These are phyloP conservation scores for Hippocampus zosterae DNA, from an alignment of 2,113 vertebrate species.

Conservation along the genomic window DNA sequence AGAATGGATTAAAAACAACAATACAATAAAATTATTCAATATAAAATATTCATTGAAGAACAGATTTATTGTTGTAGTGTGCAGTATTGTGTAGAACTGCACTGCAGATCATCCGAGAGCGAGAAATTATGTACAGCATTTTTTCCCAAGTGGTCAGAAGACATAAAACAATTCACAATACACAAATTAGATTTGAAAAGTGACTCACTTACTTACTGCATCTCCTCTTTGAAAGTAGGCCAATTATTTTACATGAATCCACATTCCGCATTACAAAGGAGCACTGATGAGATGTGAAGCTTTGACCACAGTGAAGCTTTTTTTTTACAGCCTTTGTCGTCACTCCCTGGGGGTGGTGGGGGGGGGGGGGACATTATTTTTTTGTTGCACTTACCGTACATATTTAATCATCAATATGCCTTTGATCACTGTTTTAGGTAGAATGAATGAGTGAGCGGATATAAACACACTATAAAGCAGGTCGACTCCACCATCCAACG, in stretches of 20 bases:
- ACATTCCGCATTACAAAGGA: not conserved
- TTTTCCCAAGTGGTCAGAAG: not conserved
- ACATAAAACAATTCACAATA: not conserved
- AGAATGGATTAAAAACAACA: not conserved
- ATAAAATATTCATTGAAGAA: not conserved
- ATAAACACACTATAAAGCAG: not conserved
- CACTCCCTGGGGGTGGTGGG: not conserved
- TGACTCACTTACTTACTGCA: not conserved
- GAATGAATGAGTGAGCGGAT: not conserved
- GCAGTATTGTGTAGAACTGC: not conserved
- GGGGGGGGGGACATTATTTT: not conserved
- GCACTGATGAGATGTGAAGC: not conserved
- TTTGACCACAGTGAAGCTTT: not conserved
- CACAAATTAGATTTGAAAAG: not conserved
- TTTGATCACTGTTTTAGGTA: not conserved
- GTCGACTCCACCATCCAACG: not conserved
- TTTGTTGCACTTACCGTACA: not conserved
- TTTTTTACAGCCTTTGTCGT: not conserved
- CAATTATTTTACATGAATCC: constrained; percentile 1
- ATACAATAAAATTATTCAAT: not conserved
- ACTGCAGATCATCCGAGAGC: not conserved
- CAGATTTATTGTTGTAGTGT: not conserved
- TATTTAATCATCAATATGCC: not conserved
- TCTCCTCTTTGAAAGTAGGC: not conserved
- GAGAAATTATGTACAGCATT: not conserved